phyloP scores from a whole-genome alignment of 2,888 invertebrate genomes.

The Gastracanthus pulcherrimus region DNA sequence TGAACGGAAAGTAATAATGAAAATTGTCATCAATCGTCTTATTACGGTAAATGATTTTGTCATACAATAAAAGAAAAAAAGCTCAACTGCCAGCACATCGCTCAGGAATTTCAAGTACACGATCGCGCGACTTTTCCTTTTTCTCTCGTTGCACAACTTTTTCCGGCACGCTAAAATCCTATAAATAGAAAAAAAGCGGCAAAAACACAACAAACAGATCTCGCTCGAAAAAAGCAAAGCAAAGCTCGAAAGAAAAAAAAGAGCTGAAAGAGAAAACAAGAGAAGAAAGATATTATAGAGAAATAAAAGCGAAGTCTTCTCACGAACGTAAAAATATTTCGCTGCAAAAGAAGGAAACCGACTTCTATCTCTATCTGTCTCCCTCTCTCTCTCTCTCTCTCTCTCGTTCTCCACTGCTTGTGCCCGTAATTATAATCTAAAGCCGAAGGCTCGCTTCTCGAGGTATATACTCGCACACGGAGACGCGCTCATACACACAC shows the following conservation, averaged over 20 bases:
- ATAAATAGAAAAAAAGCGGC: constrained; percentile 3
- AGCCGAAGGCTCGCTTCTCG: constrained; percentile 54
- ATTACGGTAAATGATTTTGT: constrained; percentile 11
- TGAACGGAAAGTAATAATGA: background rate
- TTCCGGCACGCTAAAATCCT: constrained; percentile 28
- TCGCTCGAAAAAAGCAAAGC: background rate
- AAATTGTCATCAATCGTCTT: background rate
- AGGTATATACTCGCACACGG: constrained; percentile 3
- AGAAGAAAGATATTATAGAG: constrained; percentile 26
- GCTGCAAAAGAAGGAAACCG: constrained; percentile 50
- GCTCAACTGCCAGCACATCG: constrained; percentile 30
- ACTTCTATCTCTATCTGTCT: constrained; percentile 25
- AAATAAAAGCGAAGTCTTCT: constrained; percentile 50
- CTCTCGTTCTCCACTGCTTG: constrained; percentile 14
- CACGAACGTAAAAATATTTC: constrained; percentile 54
- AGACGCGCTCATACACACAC: background rate
- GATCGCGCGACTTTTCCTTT: constrained; percentile 3
- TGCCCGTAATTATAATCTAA: constrained; percentile 59
- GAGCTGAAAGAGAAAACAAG: background rate
- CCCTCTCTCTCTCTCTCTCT: constrained; percentile 10
- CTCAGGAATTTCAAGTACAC: constrained; percentile 47
- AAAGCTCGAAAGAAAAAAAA: constrained; percentile 10
- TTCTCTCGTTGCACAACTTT: constrained; percentile 30
- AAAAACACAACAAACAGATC: background rate
- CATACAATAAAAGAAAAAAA: constrained; percentile 17